Percentiles rank a stretch among this genome's conserved stretches.
Evolutionary conservation across 1,140 invertebrate genomes (phyloP).

Genomic region (Megathymus violae): DNA sequence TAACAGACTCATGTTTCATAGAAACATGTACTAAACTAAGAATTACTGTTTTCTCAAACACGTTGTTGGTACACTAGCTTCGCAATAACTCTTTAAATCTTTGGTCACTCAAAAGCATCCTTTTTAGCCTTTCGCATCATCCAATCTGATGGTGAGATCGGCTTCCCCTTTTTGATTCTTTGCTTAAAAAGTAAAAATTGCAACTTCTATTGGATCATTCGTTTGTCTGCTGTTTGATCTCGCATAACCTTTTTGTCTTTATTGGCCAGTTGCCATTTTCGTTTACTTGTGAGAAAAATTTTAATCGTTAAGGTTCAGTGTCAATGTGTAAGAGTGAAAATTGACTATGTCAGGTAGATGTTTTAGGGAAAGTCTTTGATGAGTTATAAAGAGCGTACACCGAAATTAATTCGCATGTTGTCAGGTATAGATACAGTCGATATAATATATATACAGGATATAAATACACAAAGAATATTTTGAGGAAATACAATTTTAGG

Average conservation of each 20-base stretch:
- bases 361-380: too few relatives aligned
- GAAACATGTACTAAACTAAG: background rate
- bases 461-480: too few relatives aligned
- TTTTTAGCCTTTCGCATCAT: slow-evolving; percentile 41
- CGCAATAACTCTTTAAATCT: slow-evolving; percentile 23
- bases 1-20: too few relatives aligned
- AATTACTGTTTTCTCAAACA: slow-evolving; percentile 9
- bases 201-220: slow-evolving; percentile 51
- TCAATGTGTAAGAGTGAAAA: background rate
- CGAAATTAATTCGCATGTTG: too few relatives aligned
- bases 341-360: background rate
- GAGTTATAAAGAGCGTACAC: too few relatives aligned
- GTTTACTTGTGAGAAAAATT: slow-evolving; percentile 22
- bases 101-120: slow-evolving; percentile 32
- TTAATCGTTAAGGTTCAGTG: slow-evolving; percentile 20
- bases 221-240: slow-evolving; percentile 52
- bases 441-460: too few relatives aligned
- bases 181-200: slow-evolving; percentile 50
- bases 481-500: too few relatives aligned
- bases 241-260: slow-evolving; percentile 52
- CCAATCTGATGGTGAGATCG: slow-evolving; percentile 43
- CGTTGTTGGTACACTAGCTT: slow-evolving; percentile 10
- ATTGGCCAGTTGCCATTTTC: slow-evolving; percentile 41
- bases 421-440: too few relatives aligned
- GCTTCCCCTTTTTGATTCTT: slow-evolving; percentile 45